A percentile compares a stretch with the other conserved stretches of the same genome.
These are phyloP conservation scores for Pangasius sanitwongsei DNA, from an alignment of 2,797 vertebrate species.

Conservation along the genomic window DNA sequence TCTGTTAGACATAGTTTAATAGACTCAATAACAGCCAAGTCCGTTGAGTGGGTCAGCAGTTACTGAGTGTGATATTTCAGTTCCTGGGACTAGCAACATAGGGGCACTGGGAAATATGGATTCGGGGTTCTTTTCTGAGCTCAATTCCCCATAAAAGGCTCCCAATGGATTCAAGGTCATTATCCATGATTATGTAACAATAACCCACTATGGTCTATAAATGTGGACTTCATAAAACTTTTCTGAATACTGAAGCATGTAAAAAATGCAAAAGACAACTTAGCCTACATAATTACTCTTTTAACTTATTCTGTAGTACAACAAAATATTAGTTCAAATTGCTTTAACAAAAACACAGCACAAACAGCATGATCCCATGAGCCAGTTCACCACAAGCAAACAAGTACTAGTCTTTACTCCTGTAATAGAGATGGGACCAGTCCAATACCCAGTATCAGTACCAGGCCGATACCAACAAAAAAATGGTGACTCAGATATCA, in stretches of 20 bases:
- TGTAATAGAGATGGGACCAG: neutral
- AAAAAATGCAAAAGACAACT: neutral
- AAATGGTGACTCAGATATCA: neutral
- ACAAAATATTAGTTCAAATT: neutral
- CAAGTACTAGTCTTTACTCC: neutral
- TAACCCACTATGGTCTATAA: conserved; percentile 32
- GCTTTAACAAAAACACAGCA: neutral
- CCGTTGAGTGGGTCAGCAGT: conserved; percentile 14
- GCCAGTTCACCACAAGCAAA: neutral
- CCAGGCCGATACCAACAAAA: neutral
- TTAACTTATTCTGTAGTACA: neutral
- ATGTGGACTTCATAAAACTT: neutral
- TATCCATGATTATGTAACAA: conserved; percentile 14
- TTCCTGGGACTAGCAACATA: conserved; percentile 20
- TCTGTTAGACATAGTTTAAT: conserved; percentile 37
- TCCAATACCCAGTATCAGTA: neutral
- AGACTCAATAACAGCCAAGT: conserved; percentile 12
- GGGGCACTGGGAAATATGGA: conserved; percentile 17
- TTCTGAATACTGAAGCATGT: too few relatives aligned
- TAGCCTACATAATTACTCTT: neutral
- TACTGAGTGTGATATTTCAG: conserved; percentile 32
- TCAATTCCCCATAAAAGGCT: conserved; percentile 41
- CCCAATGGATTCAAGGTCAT: conserved; percentile 34
- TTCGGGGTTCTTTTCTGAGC: conserved; percentile 42
- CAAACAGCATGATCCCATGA: neutral